Evolutionary conservation across 2,113 vertebrate genomes (phyloP).

Genomic region (Laticauda colubrina): DNA sequence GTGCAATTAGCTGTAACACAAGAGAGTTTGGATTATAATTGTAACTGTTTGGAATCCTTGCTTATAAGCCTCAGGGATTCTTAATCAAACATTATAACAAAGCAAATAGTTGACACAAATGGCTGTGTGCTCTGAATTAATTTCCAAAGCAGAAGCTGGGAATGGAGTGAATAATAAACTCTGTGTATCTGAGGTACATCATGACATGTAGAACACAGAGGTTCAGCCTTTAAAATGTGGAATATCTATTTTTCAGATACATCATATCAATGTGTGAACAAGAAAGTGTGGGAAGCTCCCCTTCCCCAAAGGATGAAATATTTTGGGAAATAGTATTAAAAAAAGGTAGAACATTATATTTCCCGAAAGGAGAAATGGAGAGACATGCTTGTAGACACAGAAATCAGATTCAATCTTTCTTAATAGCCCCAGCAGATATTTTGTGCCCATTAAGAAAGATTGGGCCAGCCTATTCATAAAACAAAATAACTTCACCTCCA

Average conservation of each 20-base stretch:
- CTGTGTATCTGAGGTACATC: not conserved
- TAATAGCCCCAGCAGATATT: too few relatives aligned
- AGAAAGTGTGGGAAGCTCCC: not conserved
- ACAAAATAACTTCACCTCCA: too few relatives aligned
- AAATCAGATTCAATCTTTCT: too few relatives aligned
- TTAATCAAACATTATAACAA: not conserved
- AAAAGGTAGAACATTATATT: too few relatives aligned
- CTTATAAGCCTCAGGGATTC: conserved; percentile 2
- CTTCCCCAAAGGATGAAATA: too few relatives aligned
- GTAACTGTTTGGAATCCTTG: conserved; percentile 12
- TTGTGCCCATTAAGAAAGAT: too few relatives aligned
- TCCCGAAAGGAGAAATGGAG: too few relatives aligned
- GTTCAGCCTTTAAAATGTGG: not conserved
- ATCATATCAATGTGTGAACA: not conserved
- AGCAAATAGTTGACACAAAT: not conserved
- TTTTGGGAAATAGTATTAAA: too few relatives aligned
- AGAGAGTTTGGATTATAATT: not conserved
- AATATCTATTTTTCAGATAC: not conserved
- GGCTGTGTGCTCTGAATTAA: not conserved
- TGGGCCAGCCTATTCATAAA: too few relatives aligned
- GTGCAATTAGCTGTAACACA: not conserved
- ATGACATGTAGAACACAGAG: not conserved
- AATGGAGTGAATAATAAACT: not conserved
- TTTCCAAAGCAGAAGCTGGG: conserved; percentile 2
- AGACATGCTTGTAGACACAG: too few relatives aligned